Evolutionary conservation across 2,797 vertebrate species (phyloP).

Genomic region (Anguilla marmorata): DNA sequence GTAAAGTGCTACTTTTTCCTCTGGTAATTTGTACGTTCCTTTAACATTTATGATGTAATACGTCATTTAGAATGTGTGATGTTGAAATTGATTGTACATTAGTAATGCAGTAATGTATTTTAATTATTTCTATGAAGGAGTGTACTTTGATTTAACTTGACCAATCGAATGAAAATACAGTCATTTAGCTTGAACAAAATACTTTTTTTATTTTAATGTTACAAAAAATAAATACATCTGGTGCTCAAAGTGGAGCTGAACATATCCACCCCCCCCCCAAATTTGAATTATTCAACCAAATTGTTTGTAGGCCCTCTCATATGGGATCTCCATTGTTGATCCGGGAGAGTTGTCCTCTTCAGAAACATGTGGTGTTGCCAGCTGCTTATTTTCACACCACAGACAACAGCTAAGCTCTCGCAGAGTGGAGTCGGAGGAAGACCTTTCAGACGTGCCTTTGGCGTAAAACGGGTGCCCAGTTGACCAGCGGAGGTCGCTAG

Average conservation of each 20-base stretch:
- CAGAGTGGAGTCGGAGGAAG: too few species aligned
- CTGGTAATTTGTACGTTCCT: neutral
- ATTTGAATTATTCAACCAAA: neutral
- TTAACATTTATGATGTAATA: conserved; percentile 10
- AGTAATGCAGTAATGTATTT: neutral
- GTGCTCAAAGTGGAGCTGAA: neutral
- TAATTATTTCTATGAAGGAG: conserved; percentile 7
- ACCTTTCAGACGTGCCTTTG: too few species aligned
- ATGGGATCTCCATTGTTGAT: too few species aligned
- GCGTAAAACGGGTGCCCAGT: too few species aligned
- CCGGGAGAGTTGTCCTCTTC: neutral
- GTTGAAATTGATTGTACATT: conserved; percentile 34
- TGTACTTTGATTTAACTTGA: neutral
- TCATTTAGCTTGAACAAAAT: neutral
- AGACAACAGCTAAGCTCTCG: too few species aligned
- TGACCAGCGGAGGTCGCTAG: neutral
- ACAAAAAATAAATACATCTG: neutral
- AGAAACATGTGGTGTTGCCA: too few species aligned
- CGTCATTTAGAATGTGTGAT: conserved; percentile 23
- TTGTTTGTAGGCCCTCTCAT: neutral
- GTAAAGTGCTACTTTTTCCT: conserved; percentile 29
- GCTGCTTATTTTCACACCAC: too few species aligned
- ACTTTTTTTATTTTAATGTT: neutral
- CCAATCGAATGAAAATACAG: neutral
- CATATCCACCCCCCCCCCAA: too few species aligned